These are phyloP conservation scores for Acanthosepion pharaonis DNA, from an alignment of 2,888 invertebrate species.

Conservation along the genomic window DNA sequence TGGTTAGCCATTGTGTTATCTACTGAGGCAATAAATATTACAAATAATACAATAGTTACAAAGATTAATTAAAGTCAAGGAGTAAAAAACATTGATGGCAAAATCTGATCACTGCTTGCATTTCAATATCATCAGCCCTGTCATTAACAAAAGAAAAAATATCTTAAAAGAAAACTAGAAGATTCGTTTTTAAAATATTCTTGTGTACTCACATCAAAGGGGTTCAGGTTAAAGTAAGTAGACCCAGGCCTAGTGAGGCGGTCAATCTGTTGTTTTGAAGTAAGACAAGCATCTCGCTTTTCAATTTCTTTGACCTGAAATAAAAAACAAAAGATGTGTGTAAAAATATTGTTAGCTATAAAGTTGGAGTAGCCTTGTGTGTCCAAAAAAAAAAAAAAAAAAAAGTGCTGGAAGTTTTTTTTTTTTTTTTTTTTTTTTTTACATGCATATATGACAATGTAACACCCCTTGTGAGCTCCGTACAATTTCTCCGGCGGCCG, in stretches of 20 bases:
- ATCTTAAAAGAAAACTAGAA: not conserved
- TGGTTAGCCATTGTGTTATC: no score
- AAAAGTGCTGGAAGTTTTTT: no score
- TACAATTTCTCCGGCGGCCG: no score
- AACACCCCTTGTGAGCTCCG: no score
- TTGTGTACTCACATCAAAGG: slow-evolving; percentile 78
- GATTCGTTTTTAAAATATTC: not conserved
- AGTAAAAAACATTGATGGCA: not conserved
- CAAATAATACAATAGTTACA: no score
- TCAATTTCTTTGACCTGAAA: slow-evolving; percentile 97
- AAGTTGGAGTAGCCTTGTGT: not conserved
- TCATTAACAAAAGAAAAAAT: not conserved
- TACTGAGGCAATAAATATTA: no score
- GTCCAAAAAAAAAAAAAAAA: no score
- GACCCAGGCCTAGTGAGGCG: slow-evolving; percentile 95
- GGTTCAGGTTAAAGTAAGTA: slow-evolving; percentile 98
- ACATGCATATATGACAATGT: no score
- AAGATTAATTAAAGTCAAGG: no score
- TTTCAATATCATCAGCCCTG: not conserved
- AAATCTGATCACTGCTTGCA: not conserved
- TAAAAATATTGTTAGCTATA: not conserved
- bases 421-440: no score
- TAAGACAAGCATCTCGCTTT: slow-evolving; percentile 95
- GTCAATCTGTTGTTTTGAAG: slow-evolving; percentile 97
- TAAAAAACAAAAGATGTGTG: slow-evolving; percentile 25